These are phyloP conservation scores for Siniperca obscura DNA, from an alignment of 2,797 vertebrate genomes.

Conservation along the genomic window DNA sequence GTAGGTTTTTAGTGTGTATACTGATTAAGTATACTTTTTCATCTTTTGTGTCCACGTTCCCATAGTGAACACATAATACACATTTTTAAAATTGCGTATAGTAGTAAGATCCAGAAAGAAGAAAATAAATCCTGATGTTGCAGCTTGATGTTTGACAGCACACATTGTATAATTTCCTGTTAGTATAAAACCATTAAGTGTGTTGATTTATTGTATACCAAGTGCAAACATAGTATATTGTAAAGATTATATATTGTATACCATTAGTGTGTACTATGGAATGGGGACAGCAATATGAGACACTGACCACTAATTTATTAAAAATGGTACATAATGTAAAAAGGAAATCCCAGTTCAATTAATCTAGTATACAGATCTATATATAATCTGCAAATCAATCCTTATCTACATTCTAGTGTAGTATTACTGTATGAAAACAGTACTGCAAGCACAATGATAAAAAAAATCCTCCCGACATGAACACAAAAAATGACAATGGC, in stretches of 20 bases:
- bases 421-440: neutral
- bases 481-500: conserved; percentile 11
- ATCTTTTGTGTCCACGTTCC: neutral
- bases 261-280: neutral
- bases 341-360: neutral
- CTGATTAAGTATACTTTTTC: neutral
- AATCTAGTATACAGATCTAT: neutral
- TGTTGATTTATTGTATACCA: neutral
- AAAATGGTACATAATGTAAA: neutral
- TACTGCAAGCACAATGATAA: neutral
- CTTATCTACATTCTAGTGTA: neutral
- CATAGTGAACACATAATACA: neutral
- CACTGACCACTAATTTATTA: neutral
- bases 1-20: too few relatives aligned
- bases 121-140: too few relatives aligned
- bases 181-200: neutral
- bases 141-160: too few relatives aligned
- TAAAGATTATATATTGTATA: neutral
- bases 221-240: neutral
- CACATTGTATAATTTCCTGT: neutral
- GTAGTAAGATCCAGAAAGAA: neutral
- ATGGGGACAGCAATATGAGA: neutral
- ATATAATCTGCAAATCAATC: neutral
- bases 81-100: too few relatives aligned
- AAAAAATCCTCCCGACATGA: neutral